Evolutionary conservation across 2,888 invertebrate species (phyloP).

Genomic region (Drosophila dives): DNA sequence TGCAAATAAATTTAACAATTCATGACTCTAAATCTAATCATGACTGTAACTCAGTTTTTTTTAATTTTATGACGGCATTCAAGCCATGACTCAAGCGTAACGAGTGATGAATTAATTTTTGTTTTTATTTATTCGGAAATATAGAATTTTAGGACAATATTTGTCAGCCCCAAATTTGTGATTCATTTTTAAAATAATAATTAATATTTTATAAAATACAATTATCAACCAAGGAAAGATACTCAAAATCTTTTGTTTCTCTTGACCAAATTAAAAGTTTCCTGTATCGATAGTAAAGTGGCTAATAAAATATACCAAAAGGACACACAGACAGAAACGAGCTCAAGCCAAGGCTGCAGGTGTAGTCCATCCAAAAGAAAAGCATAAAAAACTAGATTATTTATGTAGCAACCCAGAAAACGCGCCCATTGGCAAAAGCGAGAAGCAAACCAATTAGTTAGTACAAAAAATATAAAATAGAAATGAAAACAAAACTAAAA

Average conservation of each 20-base stretch:
- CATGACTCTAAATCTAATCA: background rate
- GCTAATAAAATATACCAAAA: constrained; percentile 39
- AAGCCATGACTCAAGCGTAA: constrained; percentile 46
- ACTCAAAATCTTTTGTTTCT: constrained; percentile 8
- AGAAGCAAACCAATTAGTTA: constrained; percentile 67
- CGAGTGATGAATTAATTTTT: constrained; percentile 1
- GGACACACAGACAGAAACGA: constrained; percentile 2
- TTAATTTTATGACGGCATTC: constrained; percentile 17
- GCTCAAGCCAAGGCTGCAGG: constrained; percentile 36
- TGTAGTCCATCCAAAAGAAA: constrained; percentile 14
- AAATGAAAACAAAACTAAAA: constrained; percentile 19
- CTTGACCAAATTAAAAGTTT: constrained; percentile 1
- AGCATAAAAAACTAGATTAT: constrained; percentile 44
- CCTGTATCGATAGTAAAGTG: constrained; percentile 22
- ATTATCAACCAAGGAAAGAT: background rate
- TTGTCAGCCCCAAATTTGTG: constrained; percentile 19
- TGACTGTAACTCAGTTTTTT: constrained; percentile 14
- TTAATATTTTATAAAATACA: background rate
- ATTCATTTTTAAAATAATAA: constrained; percentile 29
- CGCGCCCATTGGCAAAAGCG: constrained; percentile 33
- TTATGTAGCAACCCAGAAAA: constrained; percentile 58
- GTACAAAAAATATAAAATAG: constrained; percentile 67
- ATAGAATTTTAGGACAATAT: constrained; percentile 17
- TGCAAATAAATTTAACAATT: background rate
- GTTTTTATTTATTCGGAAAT: constrained; percentile 27